phyloP scores from a whole-genome alignment of 2,797 vertebrate species.

The Xenops minutus region DNA sequence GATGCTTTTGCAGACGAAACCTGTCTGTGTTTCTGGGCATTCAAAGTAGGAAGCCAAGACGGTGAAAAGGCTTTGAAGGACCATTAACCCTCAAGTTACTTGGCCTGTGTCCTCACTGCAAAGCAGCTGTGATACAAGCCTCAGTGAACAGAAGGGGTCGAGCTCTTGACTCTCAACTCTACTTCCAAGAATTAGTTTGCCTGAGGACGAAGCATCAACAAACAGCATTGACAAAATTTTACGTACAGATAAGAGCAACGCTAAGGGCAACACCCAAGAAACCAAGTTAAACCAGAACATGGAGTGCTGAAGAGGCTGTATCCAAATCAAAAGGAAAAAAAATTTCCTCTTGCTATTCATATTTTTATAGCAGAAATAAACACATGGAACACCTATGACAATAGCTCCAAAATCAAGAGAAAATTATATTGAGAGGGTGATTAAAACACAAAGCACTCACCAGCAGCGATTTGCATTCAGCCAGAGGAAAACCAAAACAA shows the following conservation, averaged over 20 bases:
- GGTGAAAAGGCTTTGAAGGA: background rate
- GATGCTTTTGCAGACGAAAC: background rate
- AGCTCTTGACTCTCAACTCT: background rate
- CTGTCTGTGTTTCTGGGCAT: background rate
- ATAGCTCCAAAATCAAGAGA: background rate
- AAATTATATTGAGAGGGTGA: background rate
- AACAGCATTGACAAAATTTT: background rate
- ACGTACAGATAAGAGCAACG: background rate
- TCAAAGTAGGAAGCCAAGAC: background rate
- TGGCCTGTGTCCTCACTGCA: background rate
- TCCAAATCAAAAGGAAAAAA: slow-evolving; percentile 3
- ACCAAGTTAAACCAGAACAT: background rate
- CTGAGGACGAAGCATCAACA: background rate
- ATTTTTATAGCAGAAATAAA: slow-evolving; percentile 15
- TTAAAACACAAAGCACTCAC: background rate
- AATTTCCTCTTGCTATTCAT: background rate
- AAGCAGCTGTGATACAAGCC: background rate
- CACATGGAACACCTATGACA: background rate
- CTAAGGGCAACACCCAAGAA: background rate
- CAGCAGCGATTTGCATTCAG: background rate
- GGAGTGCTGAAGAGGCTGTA: background rate
- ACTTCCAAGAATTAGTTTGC: background rate
- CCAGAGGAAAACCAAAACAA: background rate
- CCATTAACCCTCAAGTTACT: background rate
- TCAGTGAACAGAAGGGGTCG: rapidly evolving